These are phyloP conservation scores for Balanococcus diminutus DNA, from an alignment of 2,888 invertebrate genomes.

Conservation along the genomic window DNA sequence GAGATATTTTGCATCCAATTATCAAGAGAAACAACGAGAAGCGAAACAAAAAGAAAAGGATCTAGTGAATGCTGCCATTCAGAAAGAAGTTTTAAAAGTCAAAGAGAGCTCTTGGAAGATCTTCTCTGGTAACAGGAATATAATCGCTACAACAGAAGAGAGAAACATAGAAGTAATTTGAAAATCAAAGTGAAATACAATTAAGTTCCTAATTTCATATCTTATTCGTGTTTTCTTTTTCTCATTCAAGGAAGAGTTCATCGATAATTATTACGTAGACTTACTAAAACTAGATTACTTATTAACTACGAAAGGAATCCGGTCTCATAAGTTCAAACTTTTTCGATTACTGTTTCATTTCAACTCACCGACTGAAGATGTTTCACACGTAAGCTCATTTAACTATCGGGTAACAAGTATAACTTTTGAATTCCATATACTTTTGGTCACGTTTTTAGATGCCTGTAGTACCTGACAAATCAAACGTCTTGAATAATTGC, in stretches of 20 bases:
- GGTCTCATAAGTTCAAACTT: neutral
- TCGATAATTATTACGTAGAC: neutral
- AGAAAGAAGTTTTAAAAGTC: slow-evolving; percentile 37
- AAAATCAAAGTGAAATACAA: neutral
- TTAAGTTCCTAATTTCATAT: neutral
- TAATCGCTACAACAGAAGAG: neutral
- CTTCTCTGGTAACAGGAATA: slow-evolving; percentile 11
- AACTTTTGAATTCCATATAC: neutral
- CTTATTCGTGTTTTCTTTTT: no score
- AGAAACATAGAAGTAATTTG: neutral
- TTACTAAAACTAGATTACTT: neutral
- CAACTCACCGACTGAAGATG: no score
- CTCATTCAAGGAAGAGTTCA: neutral
- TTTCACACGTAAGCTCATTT: neutral
- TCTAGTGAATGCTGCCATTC: neutral
- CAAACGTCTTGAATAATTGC: neutral
- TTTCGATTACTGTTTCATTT: neutral
- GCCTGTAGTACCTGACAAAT: neutral
- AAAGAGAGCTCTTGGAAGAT: slow-evolving; percentile 15
- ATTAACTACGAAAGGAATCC: neutral
- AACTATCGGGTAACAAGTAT: neutral
- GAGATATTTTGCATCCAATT: slow-evolving; percentile 22
- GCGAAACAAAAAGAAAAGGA: slow-evolving; percentile 27
- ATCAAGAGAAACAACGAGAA: slow-evolving; percentile 23
- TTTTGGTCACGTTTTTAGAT: neutral